phyloP scores from a whole-genome alignment of 92 coral and sea anemone species.

The Phenganax stokvisi region DNA sequence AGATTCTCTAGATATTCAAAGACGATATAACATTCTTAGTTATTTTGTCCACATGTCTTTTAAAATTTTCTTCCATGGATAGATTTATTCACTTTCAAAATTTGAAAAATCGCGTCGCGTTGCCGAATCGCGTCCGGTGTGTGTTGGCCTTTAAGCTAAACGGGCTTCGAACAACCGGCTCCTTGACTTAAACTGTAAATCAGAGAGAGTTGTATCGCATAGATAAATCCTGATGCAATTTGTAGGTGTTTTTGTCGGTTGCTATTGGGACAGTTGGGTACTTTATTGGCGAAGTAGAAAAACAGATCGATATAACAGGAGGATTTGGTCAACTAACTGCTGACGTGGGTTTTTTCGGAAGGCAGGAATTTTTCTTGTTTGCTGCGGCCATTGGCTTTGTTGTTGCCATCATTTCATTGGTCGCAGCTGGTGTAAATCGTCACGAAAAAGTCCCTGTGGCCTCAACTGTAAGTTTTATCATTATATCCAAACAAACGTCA shows the following conservation, averaged over 20 bases:
- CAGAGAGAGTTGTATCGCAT: no score
- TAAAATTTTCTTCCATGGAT: no score
- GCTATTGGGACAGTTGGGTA: constrained; percentile 1
- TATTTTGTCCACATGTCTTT: no score
- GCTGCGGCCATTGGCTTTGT: not conserved
- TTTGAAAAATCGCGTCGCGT: no score
- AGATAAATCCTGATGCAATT: not conserved
- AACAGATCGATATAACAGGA: not conserved
- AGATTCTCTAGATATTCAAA: no score
- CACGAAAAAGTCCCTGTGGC: not conserved
- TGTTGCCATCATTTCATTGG: not conserved
- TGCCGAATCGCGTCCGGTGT: no score
- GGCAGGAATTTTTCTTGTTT: constrained; percentile 1
- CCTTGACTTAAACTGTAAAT: no score
- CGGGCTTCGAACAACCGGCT: no score
- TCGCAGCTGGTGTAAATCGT: not conserved
- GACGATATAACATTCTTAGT: no score
- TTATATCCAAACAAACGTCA: not conserved
- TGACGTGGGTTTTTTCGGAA: constrained; percentile 7
- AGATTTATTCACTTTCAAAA: no score
- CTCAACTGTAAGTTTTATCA: not conserved
- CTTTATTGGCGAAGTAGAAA: not conserved
- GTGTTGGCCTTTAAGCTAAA: no score
- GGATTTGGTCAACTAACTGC: not conserved
- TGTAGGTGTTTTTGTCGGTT: not conserved